Conservation (phyloP, 1,140 invertebrate genomes). For the Cheumatopsyche charites region DNA sequence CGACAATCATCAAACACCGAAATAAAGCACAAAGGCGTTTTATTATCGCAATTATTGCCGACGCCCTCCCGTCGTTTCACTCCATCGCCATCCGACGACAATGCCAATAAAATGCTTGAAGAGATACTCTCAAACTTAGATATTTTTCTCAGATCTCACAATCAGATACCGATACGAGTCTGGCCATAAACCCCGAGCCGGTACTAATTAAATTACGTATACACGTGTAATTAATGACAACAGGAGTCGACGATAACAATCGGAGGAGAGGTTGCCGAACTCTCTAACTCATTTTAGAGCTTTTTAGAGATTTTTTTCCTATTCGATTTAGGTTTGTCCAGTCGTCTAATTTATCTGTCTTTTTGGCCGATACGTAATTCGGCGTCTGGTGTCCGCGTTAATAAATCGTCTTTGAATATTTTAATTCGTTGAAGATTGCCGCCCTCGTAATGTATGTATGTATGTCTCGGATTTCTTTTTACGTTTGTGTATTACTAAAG, state of each 20-base stretch:
- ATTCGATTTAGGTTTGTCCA: no score
- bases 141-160: not conserved
- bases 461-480: not conserved
- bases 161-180: not conserved
- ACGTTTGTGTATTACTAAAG: not conserved
- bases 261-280: conserved; percentile 12
- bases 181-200: not conserved
- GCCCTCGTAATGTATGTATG: not conserved
- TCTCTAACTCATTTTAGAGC: not conserved
- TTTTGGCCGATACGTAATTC: no score
- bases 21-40: no score
- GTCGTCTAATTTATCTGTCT: no score
- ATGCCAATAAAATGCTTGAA: conserved; percentile 14
- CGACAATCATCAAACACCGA: no score
- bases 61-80: not conserved
- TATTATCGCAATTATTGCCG: not conserved
- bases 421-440: not conserved
- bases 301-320: no score
- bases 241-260: conserved; percentile 16
- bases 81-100: not conserved
- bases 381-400: no score
- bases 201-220: conserved; percentile 25
- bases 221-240: conserved; percentile 22
- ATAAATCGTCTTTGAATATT: not conserved
- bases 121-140: conserved; percentile 13